These are phyloP conservation scores for human (Homo sapiens) DNA, from an alignment of 2,113 vertebrate species.

Conservation along the genomic window DNA sequence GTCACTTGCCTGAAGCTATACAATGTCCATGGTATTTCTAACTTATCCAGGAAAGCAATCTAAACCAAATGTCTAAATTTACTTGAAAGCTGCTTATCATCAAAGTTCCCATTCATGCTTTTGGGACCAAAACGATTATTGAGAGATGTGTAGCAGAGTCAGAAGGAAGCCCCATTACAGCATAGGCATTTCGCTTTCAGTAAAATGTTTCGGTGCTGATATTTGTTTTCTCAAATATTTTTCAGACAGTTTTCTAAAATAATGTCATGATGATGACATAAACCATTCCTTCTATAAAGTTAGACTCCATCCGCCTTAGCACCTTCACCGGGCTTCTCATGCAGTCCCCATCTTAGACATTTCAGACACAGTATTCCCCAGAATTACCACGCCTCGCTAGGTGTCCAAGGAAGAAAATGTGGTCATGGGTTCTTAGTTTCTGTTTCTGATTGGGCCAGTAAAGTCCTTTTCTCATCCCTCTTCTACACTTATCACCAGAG, in stretches of 20 bases:
- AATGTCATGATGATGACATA: background rate
- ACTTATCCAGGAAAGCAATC: slow-evolving; percentile 20
- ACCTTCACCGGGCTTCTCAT: background rate
- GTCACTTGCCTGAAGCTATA: background rate
- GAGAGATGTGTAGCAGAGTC: background rate
- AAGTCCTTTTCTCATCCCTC: too few relatives aligned
- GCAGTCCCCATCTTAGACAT: background rate
- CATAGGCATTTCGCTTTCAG: background rate
- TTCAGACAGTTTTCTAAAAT: background rate
- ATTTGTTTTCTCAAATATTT: slow-evolving; percentile 1
- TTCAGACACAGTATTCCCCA: background rate
- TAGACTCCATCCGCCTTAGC: background rate
- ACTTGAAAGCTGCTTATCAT: slow-evolving; percentile 45
- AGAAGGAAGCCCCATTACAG: background rate
- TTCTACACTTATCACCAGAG: too few relatives aligned
- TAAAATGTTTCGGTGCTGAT: background rate
- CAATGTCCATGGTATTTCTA: background rate
- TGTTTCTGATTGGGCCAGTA: too few relatives aligned
- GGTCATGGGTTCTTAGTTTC: too few relatives aligned
- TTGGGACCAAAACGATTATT: background rate
- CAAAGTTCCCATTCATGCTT: slow-evolving; percentile 1
- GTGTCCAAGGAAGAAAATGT: too few relatives aligned
- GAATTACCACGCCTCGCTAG: background rate
- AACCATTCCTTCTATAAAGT: background rate
- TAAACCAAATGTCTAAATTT: slow-evolving; percentile 52